Evolutionary conservation across 2,797 vertebrate genomes (phyloP), one percentile per base, ranked within the genome.

Genomic region (Tenualosa thibaudeaui): DNA sequence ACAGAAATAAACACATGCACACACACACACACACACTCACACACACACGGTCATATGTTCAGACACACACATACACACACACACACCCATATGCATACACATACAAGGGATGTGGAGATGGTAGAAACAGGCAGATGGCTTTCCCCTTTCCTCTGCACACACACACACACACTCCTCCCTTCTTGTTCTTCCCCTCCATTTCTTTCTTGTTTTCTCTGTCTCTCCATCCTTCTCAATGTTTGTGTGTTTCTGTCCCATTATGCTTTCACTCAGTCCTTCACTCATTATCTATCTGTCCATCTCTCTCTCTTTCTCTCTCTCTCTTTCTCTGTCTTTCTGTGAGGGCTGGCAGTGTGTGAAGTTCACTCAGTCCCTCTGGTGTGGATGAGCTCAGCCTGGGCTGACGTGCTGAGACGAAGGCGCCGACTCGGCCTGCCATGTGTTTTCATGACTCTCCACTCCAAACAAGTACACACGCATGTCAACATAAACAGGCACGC

Each of bases 401-500:
- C 60, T 65, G 60, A 65, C 8, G 22, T 24, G 60, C 60, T 58
- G 56, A 58, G 60, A 12, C n/a, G 0, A n/a, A 65, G n/a, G n/a
- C n/a, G n/a, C 60, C 60, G 22, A 1, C 60, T 26, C 5, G 12
- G 62, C 7, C 62, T 37, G 62, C 62, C 62, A 68, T n/a, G 62
- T 68, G 62, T 68, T 68, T 37, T 68, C 62, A 15, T 68, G 62
- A 26, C 62, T 68, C 60, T 26, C 9, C 24, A 68, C 62, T 31
- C 62, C 3, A 68, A 68, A 68, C 62, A 68, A 68, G 62, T 26
- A 37, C 26, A 68, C 26, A 37, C 54, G 19, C 62, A 37, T 68
- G 60, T 65, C 60, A 65, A 65, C 60, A 65, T 65, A 65, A 31
- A 68, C 62, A 68, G 26, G 22, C n/a, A 81, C 46, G 53, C 43